Base-by-base conservation (phyloP, 1,140 invertebrate species). In the Ips typographus region DNA sequence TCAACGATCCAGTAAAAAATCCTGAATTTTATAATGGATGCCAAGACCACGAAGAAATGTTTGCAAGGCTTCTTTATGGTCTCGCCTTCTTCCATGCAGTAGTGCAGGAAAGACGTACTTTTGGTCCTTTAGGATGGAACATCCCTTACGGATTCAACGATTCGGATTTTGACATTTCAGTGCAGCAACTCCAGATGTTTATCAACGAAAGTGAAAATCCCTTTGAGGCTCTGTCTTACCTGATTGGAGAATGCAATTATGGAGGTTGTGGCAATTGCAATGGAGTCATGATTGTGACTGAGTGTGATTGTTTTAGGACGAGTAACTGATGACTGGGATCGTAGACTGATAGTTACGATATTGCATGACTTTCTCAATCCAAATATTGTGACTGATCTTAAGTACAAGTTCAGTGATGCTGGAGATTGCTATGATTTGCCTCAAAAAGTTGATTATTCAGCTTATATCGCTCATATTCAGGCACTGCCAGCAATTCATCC, bases 241-340 rank as follows among this genome's bases (percentile, higher is more conserved):
- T 97, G 72, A 94, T 91, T 6, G 94, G 93, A 7, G 94, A 97
- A 81, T 97, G 94, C 79, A 96, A 95, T 83, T 98, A 98, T 77
- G 94, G 94, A 7, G 95, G 94, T 94, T 94, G 3, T 87, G 90
- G 79, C 95, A 98, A 82, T 41, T 76, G 1, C 86, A 94, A 81
- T 22, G 0, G 22, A 22, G 22, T 22, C 22, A 92, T 95, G 82
- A 87, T 89, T 73, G 82, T 91, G 4, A 88, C 88, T 73, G 86
- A 91, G 75, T 90, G 89, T 72, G 84, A 88, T 5, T 4, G 57
- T 60, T 68, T 59, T 43, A 68, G 66, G 68, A 22, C 83, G 95
- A 76, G 94, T 98, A 0, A 97, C 95, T 0, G 95, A 98, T 77
- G 92, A 94, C 74, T 92, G 93, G 88, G 96, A 98, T 82, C 84